Conservation (phyloP, 2,888 invertebrate species). For the Thymelicus acteon region DNA sequence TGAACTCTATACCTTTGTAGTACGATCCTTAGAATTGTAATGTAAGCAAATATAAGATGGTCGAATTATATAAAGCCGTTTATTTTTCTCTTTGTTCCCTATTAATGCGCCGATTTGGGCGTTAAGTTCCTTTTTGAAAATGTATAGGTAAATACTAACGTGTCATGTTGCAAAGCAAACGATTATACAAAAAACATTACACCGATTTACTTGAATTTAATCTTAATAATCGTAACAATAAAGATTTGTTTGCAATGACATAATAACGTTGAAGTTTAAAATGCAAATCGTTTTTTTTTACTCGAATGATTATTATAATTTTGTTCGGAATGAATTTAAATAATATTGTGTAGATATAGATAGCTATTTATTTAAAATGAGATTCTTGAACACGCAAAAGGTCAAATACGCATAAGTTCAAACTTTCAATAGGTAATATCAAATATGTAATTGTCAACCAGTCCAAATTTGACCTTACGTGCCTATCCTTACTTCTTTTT, state of each 20-base stretch:
- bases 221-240: conserved; percentile 10
- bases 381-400: no score
- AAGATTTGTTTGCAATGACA: conserved; percentile 15
- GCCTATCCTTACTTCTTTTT: no score
- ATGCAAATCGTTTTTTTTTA: conserved; percentile 6
- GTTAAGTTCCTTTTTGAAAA: conserved; percentile 82
- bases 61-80: conserved; percentile 79
- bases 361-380: not conserved
- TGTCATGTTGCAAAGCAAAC: conserved; percentile 72
- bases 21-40: conserved; percentile 32
- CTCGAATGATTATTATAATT: conserved; percentile 16
- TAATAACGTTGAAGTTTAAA: not conserved
- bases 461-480: no score
- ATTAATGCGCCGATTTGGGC: conserved; percentile 83
- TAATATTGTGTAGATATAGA: not conserved
- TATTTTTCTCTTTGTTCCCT: conserved; percentile 80
- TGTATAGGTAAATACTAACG: conserved; percentile 83
- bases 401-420: no score
- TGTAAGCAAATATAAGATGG: conserved; percentile 44
- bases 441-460: no score
- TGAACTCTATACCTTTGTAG: conserved; percentile 44
- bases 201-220: conserved; percentile 47
- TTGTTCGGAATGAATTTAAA: conserved; percentile 11
- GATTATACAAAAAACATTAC: conserved; percentile 20
- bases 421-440: no score